Conservation (phyloP, 2,797 vertebrate genomes). For the Megaceryle alcyon region DNA sequence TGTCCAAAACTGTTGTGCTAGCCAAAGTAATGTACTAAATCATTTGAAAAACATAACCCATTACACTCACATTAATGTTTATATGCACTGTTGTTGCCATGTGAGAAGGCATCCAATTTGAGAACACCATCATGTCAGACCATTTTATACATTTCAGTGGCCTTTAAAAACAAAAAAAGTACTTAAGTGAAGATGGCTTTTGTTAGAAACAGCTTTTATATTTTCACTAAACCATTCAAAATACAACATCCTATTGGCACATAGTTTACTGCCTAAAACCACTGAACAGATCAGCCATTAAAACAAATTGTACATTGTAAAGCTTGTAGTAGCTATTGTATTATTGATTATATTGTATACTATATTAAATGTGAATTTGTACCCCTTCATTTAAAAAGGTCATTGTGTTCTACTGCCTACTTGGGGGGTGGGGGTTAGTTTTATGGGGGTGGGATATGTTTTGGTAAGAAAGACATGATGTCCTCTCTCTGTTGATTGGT, state of each 20-base stretch:
- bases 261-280: slow-evolving; percentile 92
- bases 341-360: slow-evolving; percentile 86
- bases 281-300: slow-evolving; percentile 95
- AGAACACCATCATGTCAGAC: slow-evolving; percentile 85
- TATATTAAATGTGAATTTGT: slow-evolving; percentile 91
- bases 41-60: slow-evolving; percentile 82
- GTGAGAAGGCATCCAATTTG: slow-evolving; percentile 88
- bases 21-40: slow-evolving; percentile 88
- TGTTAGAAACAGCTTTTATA: slow-evolving; percentile 87
- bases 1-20: slow-evolving; percentile 92
- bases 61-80: slow-evolving; percentile 84
- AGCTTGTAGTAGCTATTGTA: slow-evolving; percentile 85
- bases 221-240: slow-evolving; percentile 88
- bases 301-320: slow-evolving; percentile 99
- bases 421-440: slow-evolving; percentile 61
- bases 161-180: slow-evolving; percentile 86
- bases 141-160: slow-evolving; percentile 99
- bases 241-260: slow-evolving; percentile 90
- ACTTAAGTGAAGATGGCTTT: slow-evolving; percentile 87
- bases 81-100: slow-evolving; percentile 93
- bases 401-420: slow-evolving; percentile 86
- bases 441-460: slow-evolving; percentile 61
- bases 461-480: slow-evolving; percentile 78
- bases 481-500: slow-evolving; percentile 79
- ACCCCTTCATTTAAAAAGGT: slow-evolving; percentile 85